These are phyloP conservation scores for Mionectes macconnelli DNA, from an alignment of 2,113 vertebrate species.

Conservation along the genomic window DNA sequence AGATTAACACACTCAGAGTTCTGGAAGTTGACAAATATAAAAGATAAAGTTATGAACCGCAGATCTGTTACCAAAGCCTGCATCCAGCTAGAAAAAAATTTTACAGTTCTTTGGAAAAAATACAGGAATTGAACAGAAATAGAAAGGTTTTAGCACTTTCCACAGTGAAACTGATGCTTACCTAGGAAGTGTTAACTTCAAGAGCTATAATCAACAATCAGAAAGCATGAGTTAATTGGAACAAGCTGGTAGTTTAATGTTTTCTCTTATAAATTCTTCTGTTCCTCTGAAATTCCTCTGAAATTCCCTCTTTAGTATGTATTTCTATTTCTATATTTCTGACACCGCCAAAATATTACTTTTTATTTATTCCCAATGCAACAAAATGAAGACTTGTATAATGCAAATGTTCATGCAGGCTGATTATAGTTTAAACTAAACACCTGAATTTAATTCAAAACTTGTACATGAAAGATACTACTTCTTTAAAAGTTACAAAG, in stretches of 20 bases:
- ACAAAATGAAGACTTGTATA: not conserved
- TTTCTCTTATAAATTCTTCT: not conserved
- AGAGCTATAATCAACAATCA: not conserved
- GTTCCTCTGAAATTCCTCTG: not conserved
- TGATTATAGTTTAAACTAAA: not conserved
- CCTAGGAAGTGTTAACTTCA: not conserved
- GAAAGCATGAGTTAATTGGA: not conserved
- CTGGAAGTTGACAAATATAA: not conserved
- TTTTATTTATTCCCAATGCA: not conserved
- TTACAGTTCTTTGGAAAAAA: not conserved
- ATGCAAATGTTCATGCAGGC: not conserved
- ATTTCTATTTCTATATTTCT: not conserved
- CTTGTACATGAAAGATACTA: not conserved
- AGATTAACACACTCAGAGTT: not conserved
- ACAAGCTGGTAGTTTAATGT: not conserved
- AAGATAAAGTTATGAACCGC: not conserved
- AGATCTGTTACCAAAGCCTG: not conserved
- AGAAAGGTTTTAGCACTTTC: not conserved
- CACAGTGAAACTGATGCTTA: not conserved
- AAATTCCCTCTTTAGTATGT: not conserved
- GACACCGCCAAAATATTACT: not conserved
- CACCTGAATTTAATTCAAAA: not conserved
- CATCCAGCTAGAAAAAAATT: not conserved
- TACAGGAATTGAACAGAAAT: not conserved
- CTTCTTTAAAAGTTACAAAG: not conserved